Conservation (phyloP, 2,888 invertebrate genomes). For the Acronicta alni region DNA sequence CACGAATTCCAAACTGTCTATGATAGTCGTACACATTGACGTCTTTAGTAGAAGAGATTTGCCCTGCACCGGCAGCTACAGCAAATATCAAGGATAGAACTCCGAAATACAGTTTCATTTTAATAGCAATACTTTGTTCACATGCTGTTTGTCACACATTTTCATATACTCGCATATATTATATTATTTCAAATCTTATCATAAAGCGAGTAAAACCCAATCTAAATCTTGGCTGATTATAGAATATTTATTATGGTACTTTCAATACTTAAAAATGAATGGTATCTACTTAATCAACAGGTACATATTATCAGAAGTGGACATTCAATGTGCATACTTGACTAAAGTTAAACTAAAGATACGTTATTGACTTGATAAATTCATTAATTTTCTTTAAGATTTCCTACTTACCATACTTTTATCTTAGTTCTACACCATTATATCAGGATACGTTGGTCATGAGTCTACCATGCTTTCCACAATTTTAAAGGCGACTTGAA, state of each 20-base stretch:
- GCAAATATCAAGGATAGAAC: conserved; percentile 22
- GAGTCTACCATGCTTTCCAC: too few species aligned
- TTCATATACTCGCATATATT: conserved; percentile 1
- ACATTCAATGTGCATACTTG: background rate
- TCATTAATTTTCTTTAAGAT: too few species aligned
- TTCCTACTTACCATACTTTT: too few species aligned
- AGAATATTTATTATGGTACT: conserved; percentile 1
- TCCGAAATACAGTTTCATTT: conserved; percentile 32
- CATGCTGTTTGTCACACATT: background rate
- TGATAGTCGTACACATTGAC: conserved; percentile 30
- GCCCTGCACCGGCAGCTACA: conserved; percentile 14
- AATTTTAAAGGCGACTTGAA: too few species aligned
- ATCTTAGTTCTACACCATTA: too few species aligned
- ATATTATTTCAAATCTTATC: conserved; percentile 37
- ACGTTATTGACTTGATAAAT: too few species aligned
- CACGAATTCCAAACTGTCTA: conserved; percentile 65
- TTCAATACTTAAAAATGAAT: too few species aligned
- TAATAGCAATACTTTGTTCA: conserved; percentile 22
- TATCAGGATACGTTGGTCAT: too few species aligned
- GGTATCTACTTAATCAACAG: background rate
- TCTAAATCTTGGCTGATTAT: conserved; percentile 13
- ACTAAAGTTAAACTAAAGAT: background rate
- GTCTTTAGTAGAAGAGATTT: background rate
- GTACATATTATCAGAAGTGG: background rate
- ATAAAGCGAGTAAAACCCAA: conserved; percentile 19